Conservation (phyloP, 2,797 vertebrate species). For the Telmatherina bonti region DNA sequence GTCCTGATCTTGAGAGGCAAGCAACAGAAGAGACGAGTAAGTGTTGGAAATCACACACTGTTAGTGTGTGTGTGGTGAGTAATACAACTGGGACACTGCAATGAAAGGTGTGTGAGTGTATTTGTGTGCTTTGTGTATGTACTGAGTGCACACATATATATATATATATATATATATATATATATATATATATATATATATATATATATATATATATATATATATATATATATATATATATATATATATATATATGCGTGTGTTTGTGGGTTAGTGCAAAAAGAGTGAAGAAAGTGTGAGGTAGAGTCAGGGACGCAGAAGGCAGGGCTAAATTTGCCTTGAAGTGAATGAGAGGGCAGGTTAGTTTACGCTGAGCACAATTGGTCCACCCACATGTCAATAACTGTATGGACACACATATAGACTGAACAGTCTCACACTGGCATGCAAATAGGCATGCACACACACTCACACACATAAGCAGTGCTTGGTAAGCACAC, state of each 20-base stretch:
- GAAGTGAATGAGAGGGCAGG: constrained; percentile 85
- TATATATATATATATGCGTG: constrained; percentile 29
- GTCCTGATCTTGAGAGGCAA: constrained; percentile 64
- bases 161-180: constrained; percentile 27
- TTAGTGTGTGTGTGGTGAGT: constrained; percentile 70
- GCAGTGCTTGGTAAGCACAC: constrained; percentile 80
- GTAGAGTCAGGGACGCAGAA: constrained; percentile 83
- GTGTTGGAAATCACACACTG: constrained; percentile 70
- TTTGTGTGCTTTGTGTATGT: constrained; percentile 44
- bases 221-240: constrained; percentile 25
- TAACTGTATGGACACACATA: constrained; percentile 78
- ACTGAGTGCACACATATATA: constrained; percentile 15
- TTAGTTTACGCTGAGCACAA: constrained; percentile 82
- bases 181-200: constrained; percentile 21
- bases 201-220: constrained; percentile 26
- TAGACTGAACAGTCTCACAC: constrained; percentile 73
- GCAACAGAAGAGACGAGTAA: constrained; percentile 65
- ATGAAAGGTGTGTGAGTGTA: constrained; percentile 73
- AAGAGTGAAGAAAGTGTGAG: constrained; percentile 78
- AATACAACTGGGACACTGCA: constrained; percentile 79
- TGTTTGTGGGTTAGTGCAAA: constrained; percentile 74
- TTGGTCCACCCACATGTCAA: constrained; percentile 78
- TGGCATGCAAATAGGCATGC: constrained; percentile 79
- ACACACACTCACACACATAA: constrained; percentile 57
- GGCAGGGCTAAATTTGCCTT: constrained; percentile 83